phyloP scores from a whole-genome alignment of 2,888 invertebrate genomes.

The Drepanosiphum platanoidis region DNA sequence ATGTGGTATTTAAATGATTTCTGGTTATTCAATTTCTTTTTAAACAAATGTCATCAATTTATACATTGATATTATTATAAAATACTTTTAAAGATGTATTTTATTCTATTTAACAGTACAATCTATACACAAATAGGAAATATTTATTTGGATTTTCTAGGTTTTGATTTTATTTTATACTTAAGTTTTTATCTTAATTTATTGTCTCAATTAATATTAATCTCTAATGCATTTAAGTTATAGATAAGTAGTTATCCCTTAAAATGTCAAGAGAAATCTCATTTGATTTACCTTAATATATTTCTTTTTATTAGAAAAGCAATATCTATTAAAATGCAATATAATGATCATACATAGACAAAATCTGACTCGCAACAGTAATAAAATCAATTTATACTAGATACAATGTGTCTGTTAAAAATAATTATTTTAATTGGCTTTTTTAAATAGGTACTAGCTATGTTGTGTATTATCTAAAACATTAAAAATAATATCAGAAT shows the following conservation, averaged over 20 bases:
- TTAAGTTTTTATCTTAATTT: not conserved
- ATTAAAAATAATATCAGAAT: constrained; percentile 21
- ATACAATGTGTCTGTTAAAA: not conserved
- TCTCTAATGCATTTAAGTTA: not conserved
- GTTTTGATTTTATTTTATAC: not conserved
- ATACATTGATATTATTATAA: too few relatives aligned
- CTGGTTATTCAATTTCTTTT: not conserved
- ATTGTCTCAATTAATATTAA: not conserved
- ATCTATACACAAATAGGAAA: too few relatives aligned
- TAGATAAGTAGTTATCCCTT: too few relatives aligned
- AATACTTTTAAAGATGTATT: not conserved
- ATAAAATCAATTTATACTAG: constrained; percentile 12
- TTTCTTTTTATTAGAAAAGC: too few relatives aligned
- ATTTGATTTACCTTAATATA: constrained; percentile 42
- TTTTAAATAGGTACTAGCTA: not conserved
- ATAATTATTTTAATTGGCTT: constrained; percentile 20
- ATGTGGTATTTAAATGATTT: not conserved
- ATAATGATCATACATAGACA: not conserved
- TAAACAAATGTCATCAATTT: not conserved
- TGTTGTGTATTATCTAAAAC: not conserved
- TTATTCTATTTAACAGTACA: not conserved
- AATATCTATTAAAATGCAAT: too few relatives aligned
- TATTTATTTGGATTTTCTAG: too few relatives aligned
- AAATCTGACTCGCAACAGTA: not conserved
- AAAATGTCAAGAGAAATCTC: not conserved